A percentile compares a stretch with the other conserved stretches of the same genome.
Conservation (phyloP, 2,113 vertebrate species). For the Lampris megalopsis region DNA sequence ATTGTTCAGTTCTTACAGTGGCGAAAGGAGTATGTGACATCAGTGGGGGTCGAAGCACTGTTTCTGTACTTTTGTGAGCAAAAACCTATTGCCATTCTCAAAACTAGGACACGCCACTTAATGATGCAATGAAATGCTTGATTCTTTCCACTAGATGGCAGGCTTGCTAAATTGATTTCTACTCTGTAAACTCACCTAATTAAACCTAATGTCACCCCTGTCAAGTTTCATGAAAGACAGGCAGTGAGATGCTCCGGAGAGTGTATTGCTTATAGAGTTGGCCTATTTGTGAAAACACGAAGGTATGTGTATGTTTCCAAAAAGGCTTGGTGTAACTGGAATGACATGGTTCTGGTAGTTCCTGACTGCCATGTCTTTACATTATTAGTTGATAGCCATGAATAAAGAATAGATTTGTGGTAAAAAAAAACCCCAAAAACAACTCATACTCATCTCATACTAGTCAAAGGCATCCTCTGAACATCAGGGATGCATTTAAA, state of each 20-base stretch:
- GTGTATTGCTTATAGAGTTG: neutral
- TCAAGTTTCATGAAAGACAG: neutral
- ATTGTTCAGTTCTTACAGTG: too few species aligned
- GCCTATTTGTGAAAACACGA: neutral
- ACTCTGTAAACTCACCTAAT: neutral
- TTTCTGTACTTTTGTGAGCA: too few species aligned
- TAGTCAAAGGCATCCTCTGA: neutral
- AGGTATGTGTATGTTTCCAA: neutral
- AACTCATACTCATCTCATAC: neutral
- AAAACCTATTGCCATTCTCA: too few species aligned
- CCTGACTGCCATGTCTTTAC: neutral
- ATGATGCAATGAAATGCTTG: neutral
- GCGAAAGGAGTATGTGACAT: too few species aligned
- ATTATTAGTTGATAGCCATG: neutral
- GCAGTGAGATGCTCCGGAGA: neutral
- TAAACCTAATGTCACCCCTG: neutral
- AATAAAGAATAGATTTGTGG: neutral
- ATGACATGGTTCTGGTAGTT: neutral
- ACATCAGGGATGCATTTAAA: neutral
- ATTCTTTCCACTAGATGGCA: constrained; percentile 70
- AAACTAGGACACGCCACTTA: neutral
- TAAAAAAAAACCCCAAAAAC: neutral
- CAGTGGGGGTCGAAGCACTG: too few species aligned
- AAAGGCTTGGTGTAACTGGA: neutral
- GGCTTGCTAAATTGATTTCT: constrained; percentile 47